These are phyloP conservation scores for Centruroides vittatus DNA, from an alignment of 1,140 invertebrate species.

Conservation along the genomic window DNA sequence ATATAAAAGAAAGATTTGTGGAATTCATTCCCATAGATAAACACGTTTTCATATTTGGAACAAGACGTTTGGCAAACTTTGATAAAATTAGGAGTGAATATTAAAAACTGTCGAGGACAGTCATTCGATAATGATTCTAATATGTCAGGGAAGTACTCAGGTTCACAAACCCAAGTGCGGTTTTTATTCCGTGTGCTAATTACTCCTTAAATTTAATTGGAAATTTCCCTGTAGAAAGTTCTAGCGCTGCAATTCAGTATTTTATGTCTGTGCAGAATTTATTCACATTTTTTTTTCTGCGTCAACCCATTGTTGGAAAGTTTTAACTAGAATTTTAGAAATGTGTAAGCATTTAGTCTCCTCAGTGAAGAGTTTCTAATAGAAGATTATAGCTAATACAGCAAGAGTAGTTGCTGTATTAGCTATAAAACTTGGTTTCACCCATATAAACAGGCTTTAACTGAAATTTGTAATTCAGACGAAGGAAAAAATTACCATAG, in stretches of 20 bases:
- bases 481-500: neutral
- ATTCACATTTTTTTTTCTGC: neutral
- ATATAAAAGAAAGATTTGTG: constrained; percentile 6
- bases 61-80: too few relatives aligned
- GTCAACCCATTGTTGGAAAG: neutral
- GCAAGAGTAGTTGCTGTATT: too few relatives aligned
- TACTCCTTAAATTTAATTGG: neutral
- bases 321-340: neutral
- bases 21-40: neutral
- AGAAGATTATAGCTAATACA: neutral
- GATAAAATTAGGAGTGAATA: constrained; percentile 8
- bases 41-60: too few relatives aligned
- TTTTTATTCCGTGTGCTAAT: constrained; percentile 3
- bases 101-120: constrained; percentile 17
- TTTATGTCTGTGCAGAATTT: neutral
- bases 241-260: neutral
- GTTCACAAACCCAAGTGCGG: constrained; percentile 2
- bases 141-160: constrained; percentile 19
- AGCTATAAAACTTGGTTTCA: too few relatives aligned
- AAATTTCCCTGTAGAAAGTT: neutral
- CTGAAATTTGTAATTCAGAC: neutral
- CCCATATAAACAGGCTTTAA: too few relatives aligned
- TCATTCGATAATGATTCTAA: constrained; percentile 19
- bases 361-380: neutral
- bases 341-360: neutral